Evolutionary conservation across 2,888 invertebrate genomes (phyloP), one percentile per base, ranked within the genome.

Genomic region (Cerastoderma edule): DNA sequence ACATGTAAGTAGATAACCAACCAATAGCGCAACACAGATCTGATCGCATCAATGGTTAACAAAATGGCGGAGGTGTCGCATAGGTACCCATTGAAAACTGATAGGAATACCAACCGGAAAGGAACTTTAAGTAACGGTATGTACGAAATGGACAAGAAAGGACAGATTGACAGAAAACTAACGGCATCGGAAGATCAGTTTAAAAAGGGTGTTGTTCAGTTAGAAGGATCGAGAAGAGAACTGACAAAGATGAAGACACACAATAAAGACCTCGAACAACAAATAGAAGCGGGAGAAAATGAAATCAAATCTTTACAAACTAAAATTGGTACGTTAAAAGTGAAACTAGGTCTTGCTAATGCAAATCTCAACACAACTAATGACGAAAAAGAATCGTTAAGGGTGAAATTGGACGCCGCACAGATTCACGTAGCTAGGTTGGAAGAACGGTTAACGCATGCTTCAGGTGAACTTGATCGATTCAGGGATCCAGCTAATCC

Each of bases 401-500:
- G 75, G 22, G 67, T 74, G 24, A 76, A 71, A 22, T 53, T 75
- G 16, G 68, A 79, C 35, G 82, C 79, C 13, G 50, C 75, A 1
- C 76, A 82, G 39, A 70, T 82, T 48, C 67, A 67, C 2, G 79
- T 82, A 1, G 82, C 82, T 2, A 65, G 82, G 30, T 48, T 80
- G 30, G 79, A 79, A 44, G 79, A 79, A 39, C 66, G 79, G 46
- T 44, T 78, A 22, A 57, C 77, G 24, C 73, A 71, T 8, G 30
- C 71, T 13, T 63, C 64, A 30, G 54, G 73, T n/a, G 80, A 81
- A 28, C 54, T 75, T 19, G 80, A 80, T n/a, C 53, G 78, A 60
- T 46, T 80, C 57, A 64, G 78, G 57, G 83, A 83, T 50, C 82
- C 82, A 10, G 82, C 82, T 0, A 79, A 79, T 32, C 77, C 82